Evolutionary conservation across 2,888 invertebrate genomes (phyloP), one percentile per base, ranked within the genome.

Genomic region (Perdita meconis): DNA sequence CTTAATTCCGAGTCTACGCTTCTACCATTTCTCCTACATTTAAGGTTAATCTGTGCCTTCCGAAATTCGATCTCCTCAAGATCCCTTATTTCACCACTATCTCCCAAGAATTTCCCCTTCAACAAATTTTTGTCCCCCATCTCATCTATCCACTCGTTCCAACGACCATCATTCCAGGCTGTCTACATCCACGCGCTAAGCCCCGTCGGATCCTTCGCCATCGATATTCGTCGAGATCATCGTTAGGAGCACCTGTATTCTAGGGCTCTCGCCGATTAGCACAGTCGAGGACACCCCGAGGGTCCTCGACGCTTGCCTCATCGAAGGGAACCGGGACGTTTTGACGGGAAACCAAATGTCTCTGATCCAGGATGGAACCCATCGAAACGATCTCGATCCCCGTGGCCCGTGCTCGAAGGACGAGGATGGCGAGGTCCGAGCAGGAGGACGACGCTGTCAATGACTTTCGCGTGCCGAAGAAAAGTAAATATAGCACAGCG

Each of bases 401-500:
- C n/a, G n/a, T n/a, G n/a, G n/a, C n/a, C n/a, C 64, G 38, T 19
- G 16, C 60, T 40, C 81, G 77, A 80, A 78, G 77, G 81, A 75
- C 73, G 69, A 75, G 63, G 80, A 80, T 74, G 69, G 74, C 56
- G 69, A 70, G 74, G 78, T 59, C 64, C 72, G 42, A 38, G 73
- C 65, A 59, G 67, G 82, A 77, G 74, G 69, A 86, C 79, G 69
- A 86, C 79, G 80, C 88, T 89, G 89, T 89, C 89, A 89, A 89
- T 89, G 89, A 88, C 88, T 89, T 88, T 86, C 83, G 86, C 83
- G 75, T 85, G 87, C 87, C 84, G 82, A 88, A 84, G 86, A 87
- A 89, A 90, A 88, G 88, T 90, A 91, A 90, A 90, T 90, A 90
- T 90, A 91, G 89, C 89, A 78, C 84, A 81, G 87, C 87, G 82